These are phyloP conservation scores for Lutjanus argentimaculatus DNA, from an alignment of 2,797 vertebrate species.

Conservation along the genomic window DNA sequence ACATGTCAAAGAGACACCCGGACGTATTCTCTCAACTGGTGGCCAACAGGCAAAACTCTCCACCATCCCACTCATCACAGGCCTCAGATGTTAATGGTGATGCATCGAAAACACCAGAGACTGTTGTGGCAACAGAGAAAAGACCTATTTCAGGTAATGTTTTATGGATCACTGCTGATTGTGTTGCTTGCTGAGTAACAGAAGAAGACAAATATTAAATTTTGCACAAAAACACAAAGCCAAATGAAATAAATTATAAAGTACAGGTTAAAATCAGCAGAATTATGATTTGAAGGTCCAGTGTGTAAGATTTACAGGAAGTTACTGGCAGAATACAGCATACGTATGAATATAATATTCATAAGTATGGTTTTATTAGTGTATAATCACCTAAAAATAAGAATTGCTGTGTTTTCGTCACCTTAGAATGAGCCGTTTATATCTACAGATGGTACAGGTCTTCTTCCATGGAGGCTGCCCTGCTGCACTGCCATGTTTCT, in stretches of 20 bases:
- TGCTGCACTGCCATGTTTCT: too few relatives aligned
- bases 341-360: too few relatives aligned
- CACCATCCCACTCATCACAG: conserved; percentile 26
- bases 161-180: conserved; percentile 2
- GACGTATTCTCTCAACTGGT: conserved; percentile 65
- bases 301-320: too few relatives aligned
- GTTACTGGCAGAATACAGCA: too few relatives aligned
- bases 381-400: too few relatives aligned
- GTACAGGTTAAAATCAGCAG: neutral
- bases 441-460: too few relatives aligned
- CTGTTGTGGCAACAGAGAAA: conserved; percentile 15
- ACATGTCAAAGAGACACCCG: conserved; percentile 83
- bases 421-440: too few relatives aligned
- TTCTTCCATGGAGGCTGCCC: too few relatives aligned
- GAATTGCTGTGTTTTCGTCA: too few relatives aligned
- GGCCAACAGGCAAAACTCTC: conserved; percentile 43
- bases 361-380: too few relatives aligned
- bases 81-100: conserved; percentile 17
- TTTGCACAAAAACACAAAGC: neutral
- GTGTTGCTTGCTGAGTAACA: neutral
- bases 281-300: too few relatives aligned
- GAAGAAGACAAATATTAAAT: neutral
- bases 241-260: neutral
- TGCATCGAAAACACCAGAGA: conserved; percentile 3
- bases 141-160: conserved; percentile 59